phyloP scores from a whole-genome alignment of 2,113 vertebrate genomes.

The Corythornis cristatus region DNA sequence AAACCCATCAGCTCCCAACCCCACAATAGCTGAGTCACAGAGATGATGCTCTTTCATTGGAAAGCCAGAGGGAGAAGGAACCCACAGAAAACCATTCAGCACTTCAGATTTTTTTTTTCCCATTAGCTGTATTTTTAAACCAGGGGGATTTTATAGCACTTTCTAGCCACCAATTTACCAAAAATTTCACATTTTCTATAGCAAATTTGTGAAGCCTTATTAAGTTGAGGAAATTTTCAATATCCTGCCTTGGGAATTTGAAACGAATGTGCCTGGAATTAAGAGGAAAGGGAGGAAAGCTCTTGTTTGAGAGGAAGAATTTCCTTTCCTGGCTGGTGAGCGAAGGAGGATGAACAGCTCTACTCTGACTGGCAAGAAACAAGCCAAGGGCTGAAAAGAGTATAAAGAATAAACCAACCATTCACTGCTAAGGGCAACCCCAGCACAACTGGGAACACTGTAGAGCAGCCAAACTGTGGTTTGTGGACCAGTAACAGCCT shows the following conservation, averaged over 20 bases:
- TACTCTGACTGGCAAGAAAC: slow-evolving; percentile 40
- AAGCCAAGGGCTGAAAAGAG: slow-evolving; percentile 26
- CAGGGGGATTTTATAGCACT: background rate
- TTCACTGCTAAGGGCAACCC: slow-evolving; percentile 58
- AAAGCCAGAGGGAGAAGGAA: background rate
- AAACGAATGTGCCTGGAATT: slow-evolving; percentile 1
- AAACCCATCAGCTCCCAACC: background rate
- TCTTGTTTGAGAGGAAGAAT: slow-evolving; percentile 35
- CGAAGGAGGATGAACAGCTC: slow-evolving; percentile 25
- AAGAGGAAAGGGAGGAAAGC: slow-evolving; percentile 45
- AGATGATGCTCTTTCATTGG: background rate
- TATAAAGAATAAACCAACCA: slow-evolving; percentile 48
- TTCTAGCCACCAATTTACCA: background rate
- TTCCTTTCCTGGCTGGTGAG: slow-evolving; percentile 13
- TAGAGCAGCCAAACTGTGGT: slow-evolving; percentile 49
- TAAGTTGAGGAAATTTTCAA: background rate
- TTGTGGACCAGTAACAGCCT: slow-evolving; percentile 35
- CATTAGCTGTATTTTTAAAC: background rate
- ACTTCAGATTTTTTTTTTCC: background rate
- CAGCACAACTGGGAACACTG: slow-evolving; percentile 48
- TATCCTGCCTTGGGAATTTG: slow-evolving; percentile 3
- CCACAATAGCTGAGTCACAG: background rate
- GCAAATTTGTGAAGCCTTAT: background rate
- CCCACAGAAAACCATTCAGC: background rate
- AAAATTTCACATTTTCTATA: background rate